Evolutionary conservation across 1,140 invertebrate genomes (phyloP).

Genomic region (Amyelois transitella): DNA sequence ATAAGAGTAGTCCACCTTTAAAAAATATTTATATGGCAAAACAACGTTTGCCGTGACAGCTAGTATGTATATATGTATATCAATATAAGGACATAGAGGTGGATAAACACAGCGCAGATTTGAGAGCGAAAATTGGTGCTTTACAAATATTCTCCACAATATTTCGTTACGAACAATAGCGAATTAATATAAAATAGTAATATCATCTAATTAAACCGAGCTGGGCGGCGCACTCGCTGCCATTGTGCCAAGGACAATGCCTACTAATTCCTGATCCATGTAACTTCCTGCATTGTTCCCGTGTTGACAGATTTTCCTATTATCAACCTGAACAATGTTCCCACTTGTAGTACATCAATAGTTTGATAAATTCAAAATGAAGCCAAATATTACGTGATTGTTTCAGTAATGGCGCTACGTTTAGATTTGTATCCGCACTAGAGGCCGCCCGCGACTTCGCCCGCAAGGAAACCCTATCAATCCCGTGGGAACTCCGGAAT

Average conservation of each 20-base stretch:
- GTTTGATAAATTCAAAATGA: slow-evolving; percentile 22
- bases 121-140: too few species aligned
- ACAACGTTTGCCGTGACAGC: too few species aligned
- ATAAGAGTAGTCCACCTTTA: too few species aligned
- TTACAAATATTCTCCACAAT: neutral
- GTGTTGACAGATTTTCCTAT: slow-evolving; percentile 70
- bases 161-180: neutral
- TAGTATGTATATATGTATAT: too few species aligned
- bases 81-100: neutral
- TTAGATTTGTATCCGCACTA: too few species aligned
- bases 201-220: slow-evolving; percentile 61
- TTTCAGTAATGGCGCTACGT: too few species aligned
- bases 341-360: slow-evolving; percentile 49
- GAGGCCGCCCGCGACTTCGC: too few species aligned
- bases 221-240: slow-evolving; percentile 26
- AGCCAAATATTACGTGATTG: slow-evolving; percentile 5
- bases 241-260: slow-evolving; percentile 64
- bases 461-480: too few species aligned
- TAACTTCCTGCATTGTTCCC: slow-evolving; percentile 66
- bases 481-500: too few species aligned
- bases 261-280: slow-evolving; percentile 69
- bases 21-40: too few species aligned
- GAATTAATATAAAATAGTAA: slow-evolving; percentile 31
- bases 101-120: neutral
- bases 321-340: slow-evolving; percentile 58